Evolutionary conservation across 1,140 invertebrate genomes (phyloP), one percentile per base, ranked within the genome.

Genomic region (Zelostemma sp.): DNA sequence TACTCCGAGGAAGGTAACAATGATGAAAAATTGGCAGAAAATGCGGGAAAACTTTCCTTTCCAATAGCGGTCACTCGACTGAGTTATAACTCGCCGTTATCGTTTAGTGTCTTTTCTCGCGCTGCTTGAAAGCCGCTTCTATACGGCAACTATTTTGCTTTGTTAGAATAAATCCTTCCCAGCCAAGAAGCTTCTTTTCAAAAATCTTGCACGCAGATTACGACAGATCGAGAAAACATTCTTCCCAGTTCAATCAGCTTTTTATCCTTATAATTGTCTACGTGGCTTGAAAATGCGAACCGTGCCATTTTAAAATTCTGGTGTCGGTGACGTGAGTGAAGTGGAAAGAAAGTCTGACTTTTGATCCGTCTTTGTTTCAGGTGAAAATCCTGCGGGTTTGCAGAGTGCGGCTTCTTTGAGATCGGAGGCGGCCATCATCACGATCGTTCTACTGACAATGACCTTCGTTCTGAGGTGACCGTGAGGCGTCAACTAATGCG

Each of bases 361-460:
- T 15, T 6, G 18, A 35, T 38, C 31, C 14, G 15, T 74, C 68
- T 67, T 54, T 77, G 69, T 80, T 71, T 8, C 78, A 88, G 87
- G 86, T 21, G 87, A 88, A 68, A 88, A 87, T 80, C 87, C 87
- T 68, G 86, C 87, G 51, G 87, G 86, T 9, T 88, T 88, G 86
- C 87, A 88, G 61, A 84, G 87, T 65, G 86, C 86, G 2, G 80
- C 78, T 2, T 73, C 78, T 49, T 38, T 66, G 8, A 47, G 46
- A 16, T 53, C 72, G 11, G 76, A 61, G 47, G 77, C 78, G 21
- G 71, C 78, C 17, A 75, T 82, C 53, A 64, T 80, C n/a, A 68
- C 79, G 11, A 80, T 78, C 16, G 48, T 72, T 31, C 31, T 81
- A 54, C 54, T 83, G 66, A 76, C 77, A 58, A 48, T 80, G 31